phyloP scores from a whole-genome alignment of 2,888 invertebrate genomes.

The Bedellia somnulentella region DNA sequence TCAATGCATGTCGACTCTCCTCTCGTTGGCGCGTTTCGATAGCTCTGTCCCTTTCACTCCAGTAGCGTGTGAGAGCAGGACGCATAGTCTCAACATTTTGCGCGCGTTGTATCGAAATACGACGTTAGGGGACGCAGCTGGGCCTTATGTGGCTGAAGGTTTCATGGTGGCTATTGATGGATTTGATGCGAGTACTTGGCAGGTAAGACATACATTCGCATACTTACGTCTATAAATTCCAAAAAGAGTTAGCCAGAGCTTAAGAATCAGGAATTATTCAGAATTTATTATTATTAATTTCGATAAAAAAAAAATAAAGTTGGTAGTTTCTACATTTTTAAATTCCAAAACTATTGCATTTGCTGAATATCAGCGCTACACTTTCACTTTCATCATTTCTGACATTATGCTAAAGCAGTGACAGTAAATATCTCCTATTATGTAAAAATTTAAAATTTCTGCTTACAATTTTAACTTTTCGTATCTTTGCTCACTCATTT shows the following conservation, averaged over 20 bases:
- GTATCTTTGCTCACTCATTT: too few relatives aligned
- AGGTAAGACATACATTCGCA: neutral
- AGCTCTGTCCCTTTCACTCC: neutral
- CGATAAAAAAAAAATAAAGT: too few relatives aligned
- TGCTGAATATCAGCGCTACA: too few relatives aligned
- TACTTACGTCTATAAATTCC: neutral
- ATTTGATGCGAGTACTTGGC: neutral
- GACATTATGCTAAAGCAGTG: too few relatives aligned
- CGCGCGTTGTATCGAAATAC: neutral
- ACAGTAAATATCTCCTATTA: too few relatives aligned
- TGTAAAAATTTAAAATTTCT: too few relatives aligned
- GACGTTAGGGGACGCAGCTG: neutral
- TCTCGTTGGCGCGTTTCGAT: constrained; percentile 16
- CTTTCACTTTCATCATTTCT: too few relatives aligned
- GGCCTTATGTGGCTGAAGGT: neutral
- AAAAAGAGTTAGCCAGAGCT: neutral
- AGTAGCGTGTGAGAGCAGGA: constrained; percentile 1
- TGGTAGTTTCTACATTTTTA: too few relatives aligned
- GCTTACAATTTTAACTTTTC: too few relatives aligned
- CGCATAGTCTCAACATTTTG: neutral
- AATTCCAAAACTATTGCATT: too few relatives aligned
- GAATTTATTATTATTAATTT: too few relatives aligned
- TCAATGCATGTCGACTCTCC: constrained; percentile 57
- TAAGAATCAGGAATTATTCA: too few relatives aligned
- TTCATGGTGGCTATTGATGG: neutral